These are phyloP conservation scores for Varanus salvator DNA, from an alignment of 2,113 vertebrate species.

Conservation along the genomic window DNA sequence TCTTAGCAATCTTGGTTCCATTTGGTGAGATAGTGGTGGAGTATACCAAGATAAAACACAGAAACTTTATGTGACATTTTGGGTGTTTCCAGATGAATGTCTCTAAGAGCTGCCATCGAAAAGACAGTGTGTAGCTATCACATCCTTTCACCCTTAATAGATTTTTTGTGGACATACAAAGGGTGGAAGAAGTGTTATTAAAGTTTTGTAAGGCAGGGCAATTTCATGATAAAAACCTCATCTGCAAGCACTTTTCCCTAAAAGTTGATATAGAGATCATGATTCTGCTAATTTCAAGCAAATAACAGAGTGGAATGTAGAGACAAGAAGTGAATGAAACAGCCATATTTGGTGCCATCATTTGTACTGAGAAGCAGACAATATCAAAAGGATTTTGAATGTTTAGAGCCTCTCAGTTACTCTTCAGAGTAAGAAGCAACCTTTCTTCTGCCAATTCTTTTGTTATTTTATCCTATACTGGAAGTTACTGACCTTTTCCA, in stretches of 20 bases:
- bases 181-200: not conserved
- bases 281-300: fast-evolving
- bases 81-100: too few species aligned
- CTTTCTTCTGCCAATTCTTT: not conserved
- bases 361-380: not conserved
- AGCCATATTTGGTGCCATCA: not conserved
- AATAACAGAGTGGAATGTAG: not conserved
- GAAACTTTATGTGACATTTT: fast-evolving
- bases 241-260: not conserved
- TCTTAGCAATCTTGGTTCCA: too few species aligned
- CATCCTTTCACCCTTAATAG: not conserved
- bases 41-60: fast-evolving
- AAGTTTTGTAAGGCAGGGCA: not conserved
- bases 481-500: too few species aligned
- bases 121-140: not conserved
- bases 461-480: not conserved
- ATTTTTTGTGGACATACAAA: not conserved
- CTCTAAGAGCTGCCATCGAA: not conserved
- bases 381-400: slow-evolving; percentile 41
- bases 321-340: not conserved
- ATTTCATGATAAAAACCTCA: not conserved
- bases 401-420: slow-evolving; percentile 68
- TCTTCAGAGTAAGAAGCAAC: slow-evolving; percentile 79
- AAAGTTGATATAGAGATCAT: not conserved
- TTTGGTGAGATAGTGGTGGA: fast-evolving